Percentiles rank a stretch among this genome's conserved stretches.
Evolutionary conservation across 2,113 vertebrate genomes (phyloP).

Genomic region (Collichthys lucidus): DNA sequence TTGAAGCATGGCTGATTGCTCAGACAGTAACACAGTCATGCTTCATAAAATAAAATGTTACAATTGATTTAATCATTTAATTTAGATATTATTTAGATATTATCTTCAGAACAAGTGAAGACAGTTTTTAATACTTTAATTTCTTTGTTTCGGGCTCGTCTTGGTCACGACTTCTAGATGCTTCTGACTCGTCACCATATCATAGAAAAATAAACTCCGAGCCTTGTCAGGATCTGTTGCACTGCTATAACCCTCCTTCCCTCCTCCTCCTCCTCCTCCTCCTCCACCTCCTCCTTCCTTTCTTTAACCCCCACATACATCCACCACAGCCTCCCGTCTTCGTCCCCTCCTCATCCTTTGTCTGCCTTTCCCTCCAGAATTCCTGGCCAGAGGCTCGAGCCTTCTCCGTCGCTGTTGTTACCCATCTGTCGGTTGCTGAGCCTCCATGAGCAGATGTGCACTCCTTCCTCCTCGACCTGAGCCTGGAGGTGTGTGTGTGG

Average conservation of each 20-base stretch:
- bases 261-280: constrained; percentile 27
- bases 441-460: constrained; percentile 68
- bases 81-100: too few species aligned
- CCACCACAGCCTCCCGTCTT: constrained; percentile 34
- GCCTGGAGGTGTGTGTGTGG: constrained; percentile 30
- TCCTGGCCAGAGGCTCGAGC: constrained; percentile 60
- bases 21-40: too few species aligned
- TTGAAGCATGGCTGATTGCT: too few species aligned
- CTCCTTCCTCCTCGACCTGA: constrained; percentile 29
- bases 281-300: constrained; percentile 42
- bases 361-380: constrained; percentile 74
- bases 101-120: too few species aligned
- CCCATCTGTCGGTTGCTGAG: constrained; percentile 75
- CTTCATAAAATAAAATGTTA: too few species aligned
- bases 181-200: constrained; percentile 5
- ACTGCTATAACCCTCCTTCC: constrained; percentile 37
- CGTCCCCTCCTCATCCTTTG: constrained; percentile 67
- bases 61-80: too few species aligned
- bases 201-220: background rate
- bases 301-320: constrained; percentile 39
- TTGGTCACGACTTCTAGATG: background rate
- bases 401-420: constrained; percentile 32
- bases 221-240: constrained; percentile 26
- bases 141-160: too few species aligned
- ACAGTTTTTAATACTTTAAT: too few species aligned